Base-by-base conservation (phyloP, 2,113 vertebrate genomes). In the Cyphomyrus discorhynchus region DNA sequence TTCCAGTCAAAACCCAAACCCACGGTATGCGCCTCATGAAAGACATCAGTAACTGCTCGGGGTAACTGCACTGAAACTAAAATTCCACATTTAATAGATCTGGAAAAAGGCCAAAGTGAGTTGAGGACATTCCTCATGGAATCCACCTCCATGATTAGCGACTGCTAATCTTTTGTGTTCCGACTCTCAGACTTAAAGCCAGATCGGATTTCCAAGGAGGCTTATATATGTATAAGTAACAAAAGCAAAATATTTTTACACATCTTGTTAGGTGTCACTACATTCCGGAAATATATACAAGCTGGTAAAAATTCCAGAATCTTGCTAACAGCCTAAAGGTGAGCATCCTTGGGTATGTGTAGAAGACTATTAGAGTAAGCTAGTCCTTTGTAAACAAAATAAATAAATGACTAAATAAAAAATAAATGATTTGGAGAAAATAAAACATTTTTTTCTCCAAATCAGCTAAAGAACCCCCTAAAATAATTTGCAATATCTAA, bases 131-230 rank as follows among this genome's bases (percentile, higher is more conserved):
- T 88, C 87, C 19, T 87, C 2, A 58, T 86, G 87, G 91, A 42
- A 88, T 90, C 90, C 39, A 56, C 9, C 45, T 62, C 15, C 1
- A 39, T 88, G 88, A 91, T 93, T 90, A 92, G 89, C 87, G 82
- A 92, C 31, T 88, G 52, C 91, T 74, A 88, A 92, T 90, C 24
- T 89, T 86, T 53, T 17, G 87, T n/a, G 35, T 56, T 46, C 5
- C 7, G 17, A 87, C 49, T 24, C 90, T 53, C 58, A 0, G 89
- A 91, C 80, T 53, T 80, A 87, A 90, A 70, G 84, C 77, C 46
- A 88, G 85, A 87, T 86, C 13, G 27, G 50, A 91, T 35, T 88
- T 46, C 58, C 49, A 91, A 4, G 31, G 0, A 42, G n/a, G 13
- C 87, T 88, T 90, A 3, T 90, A 3, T 13, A 74, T 58, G 88